Evolutionary conservation across 1,140 invertebrate species (phyloP).

Genomic region (Acromyrmex echinatior): DNA sequence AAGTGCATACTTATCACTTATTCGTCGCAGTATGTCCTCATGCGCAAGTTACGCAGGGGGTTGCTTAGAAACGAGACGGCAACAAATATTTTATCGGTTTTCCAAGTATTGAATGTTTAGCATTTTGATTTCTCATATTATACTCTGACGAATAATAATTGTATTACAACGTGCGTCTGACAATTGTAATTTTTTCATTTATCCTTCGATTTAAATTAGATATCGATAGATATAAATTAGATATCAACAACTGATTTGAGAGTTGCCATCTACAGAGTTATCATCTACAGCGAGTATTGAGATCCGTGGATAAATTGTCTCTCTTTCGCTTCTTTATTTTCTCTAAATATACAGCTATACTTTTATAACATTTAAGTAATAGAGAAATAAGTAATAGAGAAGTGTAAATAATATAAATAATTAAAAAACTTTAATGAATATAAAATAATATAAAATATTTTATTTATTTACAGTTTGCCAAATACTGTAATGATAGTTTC

Average conservation of each 20-base stretch:
- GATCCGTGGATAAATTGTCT: background rate
- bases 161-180: background rate
- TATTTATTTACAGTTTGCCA: background rate
- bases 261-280: background rate
- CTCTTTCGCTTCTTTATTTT: background rate
- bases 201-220: background rate
- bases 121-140: background rate
- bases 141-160: background rate
- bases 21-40: slow-evolving; percentile 10
- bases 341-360: background rate
- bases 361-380: background rate
- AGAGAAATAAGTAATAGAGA: background rate
- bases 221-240: background rate
- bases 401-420: background rate
- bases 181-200: background rate
- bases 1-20: slow-evolving; percentile 61
- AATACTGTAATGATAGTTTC: slow-evolving; percentile 15
- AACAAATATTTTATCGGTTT: slow-evolving; percentile 64
- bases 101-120: background rate
- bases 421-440: background rate
- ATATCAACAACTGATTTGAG: background rate
- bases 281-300: background rate
- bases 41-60: slow-evolving; percentile 42
- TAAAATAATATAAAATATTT: background rate
- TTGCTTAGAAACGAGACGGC: slow-evolving; percentile 73